Evolutionary conservation across 2,797 vertebrate genomes (phyloP).

Genomic region (Pipistrellus nathusii): DNA sequence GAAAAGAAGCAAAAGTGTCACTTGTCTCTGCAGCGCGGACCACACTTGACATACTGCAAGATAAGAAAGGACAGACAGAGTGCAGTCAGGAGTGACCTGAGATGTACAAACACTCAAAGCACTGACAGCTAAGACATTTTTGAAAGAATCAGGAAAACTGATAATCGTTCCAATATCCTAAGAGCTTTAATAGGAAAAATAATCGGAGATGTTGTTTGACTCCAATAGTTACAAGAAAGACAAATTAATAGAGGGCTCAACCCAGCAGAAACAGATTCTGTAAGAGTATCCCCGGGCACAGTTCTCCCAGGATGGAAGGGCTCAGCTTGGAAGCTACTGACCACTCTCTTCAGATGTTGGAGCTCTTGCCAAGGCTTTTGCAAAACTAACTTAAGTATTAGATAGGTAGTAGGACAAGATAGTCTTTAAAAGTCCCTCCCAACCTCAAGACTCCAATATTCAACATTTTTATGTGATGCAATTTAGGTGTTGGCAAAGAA

Average conservation of each 20-base stretch:
- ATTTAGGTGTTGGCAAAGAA: slow-evolving; percentile 35
- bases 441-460: slow-evolving; percentile 32
- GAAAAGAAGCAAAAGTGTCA: background rate
- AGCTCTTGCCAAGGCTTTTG: background rate
- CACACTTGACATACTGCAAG: background rate
- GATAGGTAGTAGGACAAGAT: background rate
- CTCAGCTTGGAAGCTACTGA: background rate
- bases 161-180: slow-evolving; percentile 2
- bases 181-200: background rate
- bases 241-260: background rate
- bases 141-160: background rate
- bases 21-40: background rate
- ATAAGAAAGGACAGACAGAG: background rate
- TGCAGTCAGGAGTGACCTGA: background rate
- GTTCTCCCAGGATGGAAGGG: background rate
- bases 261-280: background rate
- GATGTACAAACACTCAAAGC: background rate
- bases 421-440: slow-evolving; percentile 4
- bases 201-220: background rate
- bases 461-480: slow-evolving; percentile 33
- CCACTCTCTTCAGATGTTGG: background rate
- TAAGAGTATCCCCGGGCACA: background rate
- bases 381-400: slow-evolving; percentile 14
- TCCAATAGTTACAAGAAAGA: background rate
- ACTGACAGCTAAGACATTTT: slow-evolving; percentile 21